Evolutionary conservation across 2,113 vertebrate species (phyloP).

Genomic region (Phrynosoma platyrhinos): DNA sequence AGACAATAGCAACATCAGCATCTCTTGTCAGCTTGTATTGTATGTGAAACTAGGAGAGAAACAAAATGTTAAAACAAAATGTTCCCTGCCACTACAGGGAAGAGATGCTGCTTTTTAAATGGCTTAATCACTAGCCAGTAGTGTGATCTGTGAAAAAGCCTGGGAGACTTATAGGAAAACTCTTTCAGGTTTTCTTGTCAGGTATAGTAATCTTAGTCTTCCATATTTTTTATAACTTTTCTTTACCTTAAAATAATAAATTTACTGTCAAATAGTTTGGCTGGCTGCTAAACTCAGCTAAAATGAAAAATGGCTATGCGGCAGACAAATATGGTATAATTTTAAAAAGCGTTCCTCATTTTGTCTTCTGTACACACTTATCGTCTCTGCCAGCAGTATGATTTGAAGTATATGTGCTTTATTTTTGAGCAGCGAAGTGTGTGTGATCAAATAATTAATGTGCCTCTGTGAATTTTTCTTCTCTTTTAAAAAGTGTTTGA

Average conservation of each 20-base stretch:
- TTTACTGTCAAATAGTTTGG: neutral
- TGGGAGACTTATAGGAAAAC: neutral
- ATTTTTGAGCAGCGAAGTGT: neutral
- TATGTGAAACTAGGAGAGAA: constrained; percentile 36
- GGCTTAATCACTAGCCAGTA: constrained; percentile 28
- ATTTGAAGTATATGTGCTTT: neutral
- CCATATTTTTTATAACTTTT: neutral
- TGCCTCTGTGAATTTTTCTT: neutral
- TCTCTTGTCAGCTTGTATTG: constrained; percentile 41
- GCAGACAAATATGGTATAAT: fast-evolving
- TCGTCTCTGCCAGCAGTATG: neutral
- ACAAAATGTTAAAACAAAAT: constrained; percentile 28
- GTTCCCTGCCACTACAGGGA: constrained; percentile 15
- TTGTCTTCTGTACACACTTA: neutral
- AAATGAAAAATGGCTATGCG: constrained; percentile 5
- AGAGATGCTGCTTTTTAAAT: constrained; percentile 23
- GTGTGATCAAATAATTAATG: neutral
- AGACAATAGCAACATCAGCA: neutral
- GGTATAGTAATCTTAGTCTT: constrained; percentile 1
- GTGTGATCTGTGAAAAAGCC: constrained; percentile 38
- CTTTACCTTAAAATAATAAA: neutral
- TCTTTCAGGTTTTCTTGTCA: neutral
- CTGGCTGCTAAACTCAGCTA: neutral
- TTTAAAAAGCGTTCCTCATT: neutral
- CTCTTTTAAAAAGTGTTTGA: neutral